A percentile compares a stretch with the other conserved stretches of the same genome.
Evolutionary conservation across 1,140 invertebrate genomes (phyloP).

Genomic region (Batillaria attramentaria): DNA sequence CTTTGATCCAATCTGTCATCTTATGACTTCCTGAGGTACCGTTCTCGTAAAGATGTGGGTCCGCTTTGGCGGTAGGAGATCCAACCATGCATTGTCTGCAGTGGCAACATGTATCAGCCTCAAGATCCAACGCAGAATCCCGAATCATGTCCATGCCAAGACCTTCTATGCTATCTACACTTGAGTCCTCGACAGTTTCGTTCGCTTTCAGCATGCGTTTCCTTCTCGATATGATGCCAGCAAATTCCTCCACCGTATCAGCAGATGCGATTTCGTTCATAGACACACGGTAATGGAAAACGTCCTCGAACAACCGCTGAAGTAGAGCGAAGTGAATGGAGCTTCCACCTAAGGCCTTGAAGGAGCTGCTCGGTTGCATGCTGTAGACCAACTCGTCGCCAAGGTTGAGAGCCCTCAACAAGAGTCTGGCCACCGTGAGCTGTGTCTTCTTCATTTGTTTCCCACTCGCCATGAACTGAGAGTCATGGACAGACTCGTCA

Average conservation of each 20-base stretch:
- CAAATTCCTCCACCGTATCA: slow-evolving; percentile 55
- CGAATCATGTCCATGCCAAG: too few species aligned
- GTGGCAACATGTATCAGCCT: too few species aligned
- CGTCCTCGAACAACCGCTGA: slow-evolving; percentile 47
- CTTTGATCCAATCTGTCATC: background rate
- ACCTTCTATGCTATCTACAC: too few species aligned
- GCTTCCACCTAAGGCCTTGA: slow-evolving; percentile 53
- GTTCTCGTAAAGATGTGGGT: too few species aligned
- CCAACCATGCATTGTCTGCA: too few species aligned
- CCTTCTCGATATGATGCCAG: slow-evolving; percentile 47
- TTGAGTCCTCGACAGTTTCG: slow-evolving; percentile 23
- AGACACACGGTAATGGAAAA: slow-evolving; percentile 40
- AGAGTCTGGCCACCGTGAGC: slow-evolving; percentile 45
- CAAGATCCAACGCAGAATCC: slow-evolving; percentile 39
- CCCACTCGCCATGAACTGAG: slow-evolving; percentile 27
- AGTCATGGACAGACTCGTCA: slow-evolving; percentile 51
- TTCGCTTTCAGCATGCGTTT: slow-evolving; percentile 25
- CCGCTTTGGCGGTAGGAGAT: background rate
- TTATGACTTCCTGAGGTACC: too few species aligned
- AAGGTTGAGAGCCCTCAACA: slow-evolving; percentile 48
- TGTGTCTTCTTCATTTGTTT: slow-evolving; percentile 54
- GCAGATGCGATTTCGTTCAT: slow-evolving; percentile 54
- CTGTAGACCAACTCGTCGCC: slow-evolving; percentile 40
- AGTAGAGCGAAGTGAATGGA: slow-evolving; percentile 53
- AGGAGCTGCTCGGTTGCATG: slow-evolving; percentile 49